Evolutionary conservation across 2,888 invertebrate genomes (phyloP).

Genomic region (Rotaria magnacalcarata): DNA sequence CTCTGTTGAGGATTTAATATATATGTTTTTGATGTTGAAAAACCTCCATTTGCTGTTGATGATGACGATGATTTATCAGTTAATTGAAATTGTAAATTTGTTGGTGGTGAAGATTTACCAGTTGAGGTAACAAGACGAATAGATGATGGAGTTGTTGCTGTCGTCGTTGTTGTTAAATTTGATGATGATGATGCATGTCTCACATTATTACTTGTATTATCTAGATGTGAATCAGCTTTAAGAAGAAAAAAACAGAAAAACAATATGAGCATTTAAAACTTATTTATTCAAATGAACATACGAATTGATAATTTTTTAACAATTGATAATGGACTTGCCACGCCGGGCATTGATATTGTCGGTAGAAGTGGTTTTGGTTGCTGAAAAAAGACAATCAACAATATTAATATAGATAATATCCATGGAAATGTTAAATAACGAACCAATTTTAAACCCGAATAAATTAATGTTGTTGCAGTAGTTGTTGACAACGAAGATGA

Average conservation of each 20-base stretch:
- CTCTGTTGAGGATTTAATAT: slow-evolving; percentile 13
- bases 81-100: slow-evolving; percentile 31
- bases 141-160: neutral
- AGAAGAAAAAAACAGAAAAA: neutral
- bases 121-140: neutral
- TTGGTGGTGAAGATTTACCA: neutral
- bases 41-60: neutral
- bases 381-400: neutral
- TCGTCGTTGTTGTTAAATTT: neutral
- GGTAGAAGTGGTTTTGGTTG: slow-evolving; percentile 33
- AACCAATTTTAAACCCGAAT: slow-evolving; percentile 33
- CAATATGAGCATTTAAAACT: neutral
- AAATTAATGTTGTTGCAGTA: slow-evolving; percentile 19
- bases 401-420: neutral
- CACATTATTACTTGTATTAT: slow-evolving; percentile 9
- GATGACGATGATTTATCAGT: neutral
- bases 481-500: neutral
- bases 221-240: slow-evolving; percentile 24
- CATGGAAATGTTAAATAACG: neutral
- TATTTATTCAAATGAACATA: neutral
- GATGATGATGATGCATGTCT: slow-evolving; percentile 5
- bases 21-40: neutral
- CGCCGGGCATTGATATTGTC: slow-evolving; percentile 33
- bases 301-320: slow-evolving; percentile 25
- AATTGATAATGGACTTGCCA: slow-evolving; percentile 29